phyloP scores from a whole-genome alignment of 2,113 vertebrate genomes.

The Cyphomyrus plagiostoma region DNA sequence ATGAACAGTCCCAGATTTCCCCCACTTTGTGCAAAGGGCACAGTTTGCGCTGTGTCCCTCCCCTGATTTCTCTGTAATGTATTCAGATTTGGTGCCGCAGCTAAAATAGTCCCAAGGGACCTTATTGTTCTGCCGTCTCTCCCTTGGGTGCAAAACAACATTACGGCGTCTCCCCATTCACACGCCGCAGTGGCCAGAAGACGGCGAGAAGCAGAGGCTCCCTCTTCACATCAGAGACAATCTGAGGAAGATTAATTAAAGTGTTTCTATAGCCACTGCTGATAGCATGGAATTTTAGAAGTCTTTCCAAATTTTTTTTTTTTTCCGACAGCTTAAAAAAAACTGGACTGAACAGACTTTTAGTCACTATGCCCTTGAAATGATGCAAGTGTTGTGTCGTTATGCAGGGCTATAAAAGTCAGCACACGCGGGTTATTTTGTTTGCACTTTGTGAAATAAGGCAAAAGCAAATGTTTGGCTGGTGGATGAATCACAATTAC shows the following conservation, averaged over 20 bases:
- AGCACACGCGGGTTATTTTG: conserved; percentile 38
- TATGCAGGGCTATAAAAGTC: conserved; percentile 55
- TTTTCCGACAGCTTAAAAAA: conserved; percentile 43
- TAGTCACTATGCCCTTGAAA: conserved; percentile 47
- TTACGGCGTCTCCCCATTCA: conserved; percentile 53
- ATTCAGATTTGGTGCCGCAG: conserved; percentile 68
- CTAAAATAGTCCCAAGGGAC: conserved; percentile 66
- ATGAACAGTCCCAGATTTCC: not conserved
- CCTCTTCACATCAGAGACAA: conserved; percentile 50
- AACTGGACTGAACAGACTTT: conserved; percentile 55
- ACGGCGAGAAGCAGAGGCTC: conserved; percentile 32
- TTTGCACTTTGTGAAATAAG: conserved; percentile 40
- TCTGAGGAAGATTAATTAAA: conserved; percentile 63
- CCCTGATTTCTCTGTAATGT: conserved; percentile 56
- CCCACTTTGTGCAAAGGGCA: conserved; percentile 14
- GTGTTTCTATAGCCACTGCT: conserved; percentile 44
- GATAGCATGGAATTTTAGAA: conserved; percentile 52
- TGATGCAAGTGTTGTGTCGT: conserved; percentile 57
- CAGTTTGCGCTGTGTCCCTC: conserved; percentile 47
- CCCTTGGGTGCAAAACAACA: conserved; percentile 62
- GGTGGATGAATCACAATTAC: conserved; percentile 54
- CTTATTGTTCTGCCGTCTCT: conserved; percentile 60
- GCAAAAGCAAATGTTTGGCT: conserved; percentile 50
- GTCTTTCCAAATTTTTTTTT: conserved; percentile 43
- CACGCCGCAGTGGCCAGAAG: conserved; percentile 50